These are phyloP conservation scores for Sthenelais limicola DNA, from an alignment of 2,888 invertebrate species.

Conservation along the genomic window DNA sequence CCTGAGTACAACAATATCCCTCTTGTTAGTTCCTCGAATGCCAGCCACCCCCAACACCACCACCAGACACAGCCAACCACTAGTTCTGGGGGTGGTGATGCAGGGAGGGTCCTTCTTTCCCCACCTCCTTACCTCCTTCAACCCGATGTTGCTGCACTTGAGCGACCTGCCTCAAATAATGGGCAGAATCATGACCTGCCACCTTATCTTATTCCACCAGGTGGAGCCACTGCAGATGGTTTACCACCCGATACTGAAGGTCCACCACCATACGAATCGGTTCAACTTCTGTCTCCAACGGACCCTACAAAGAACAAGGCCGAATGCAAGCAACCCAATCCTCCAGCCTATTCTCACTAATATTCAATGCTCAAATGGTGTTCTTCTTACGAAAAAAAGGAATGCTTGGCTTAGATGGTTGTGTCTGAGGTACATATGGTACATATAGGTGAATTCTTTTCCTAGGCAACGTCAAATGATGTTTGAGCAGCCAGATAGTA, in stretches of 20 bases:
- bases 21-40: neutral
- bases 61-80: neutral
- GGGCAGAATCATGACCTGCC: constrained; percentile 15
- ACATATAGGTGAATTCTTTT: no score
- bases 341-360: neutral
- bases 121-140: constrained; percentile 32
- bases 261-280: constrained; percentile 29
- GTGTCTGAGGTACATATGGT: no score
- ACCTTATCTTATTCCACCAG: constrained; percentile 29
- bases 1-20: neutral
- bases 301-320: neutral
- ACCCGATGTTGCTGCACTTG: constrained; percentile 24
- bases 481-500: no score
- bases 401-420: no score
- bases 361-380: no score
- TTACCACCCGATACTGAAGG: constrained; percentile 22
- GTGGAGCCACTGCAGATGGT: constrained; percentile 33
- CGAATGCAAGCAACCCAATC: neutral
- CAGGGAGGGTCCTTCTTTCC: constrained; percentile 10
- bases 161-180: neutral
- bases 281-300: constrained; percentile 11
- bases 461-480: no score
- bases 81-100: neutral
- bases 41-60: neutral
- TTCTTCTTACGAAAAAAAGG: no score